Conservation (phyloP, 2,888 invertebrate genomes). For the Mystacides longicornis region DNA sequence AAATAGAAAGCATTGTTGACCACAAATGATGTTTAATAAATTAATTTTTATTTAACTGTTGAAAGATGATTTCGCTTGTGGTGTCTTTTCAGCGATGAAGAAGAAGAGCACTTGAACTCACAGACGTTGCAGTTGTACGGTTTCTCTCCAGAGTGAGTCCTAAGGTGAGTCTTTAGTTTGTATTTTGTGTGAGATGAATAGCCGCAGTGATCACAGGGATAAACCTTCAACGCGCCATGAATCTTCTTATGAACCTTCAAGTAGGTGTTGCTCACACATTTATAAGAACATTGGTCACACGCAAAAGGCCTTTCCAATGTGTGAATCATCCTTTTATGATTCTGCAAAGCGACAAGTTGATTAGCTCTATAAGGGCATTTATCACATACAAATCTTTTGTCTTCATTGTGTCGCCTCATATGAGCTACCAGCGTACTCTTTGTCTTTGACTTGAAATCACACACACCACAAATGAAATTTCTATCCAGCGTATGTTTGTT, state of each 20-base stretch:
- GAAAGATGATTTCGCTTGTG: constrained; percentile 18
- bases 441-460: constrained; percentile 22
- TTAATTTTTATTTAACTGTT: constrained; percentile 10
- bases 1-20: too few relatives aligned
- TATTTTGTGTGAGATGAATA: constrained; percentile 22
- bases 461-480: constrained; percentile 21
- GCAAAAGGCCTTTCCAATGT: constrained; percentile 22
- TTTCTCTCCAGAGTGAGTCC: constrained; percentile 24
- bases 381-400: constrained; percentile 21
- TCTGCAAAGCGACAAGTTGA: constrained; percentile 18
- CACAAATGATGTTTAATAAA: too few relatives aligned
- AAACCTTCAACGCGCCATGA: constrained; percentile 17
- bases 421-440: constrained; percentile 19
- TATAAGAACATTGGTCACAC: constrained; percentile 22
- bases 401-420: constrained; percentile 18
- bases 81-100: constrained; percentile 21
- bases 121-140: constrained; percentile 19
- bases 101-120: constrained; percentile 20
- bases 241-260: constrained; percentile 19
- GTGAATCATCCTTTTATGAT: constrained; percentile 22
- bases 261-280: constrained; percentile 15
- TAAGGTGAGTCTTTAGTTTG: constrained; percentile 19
- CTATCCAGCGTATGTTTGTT: constrained; percentile 21
- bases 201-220: constrained; percentile 21
- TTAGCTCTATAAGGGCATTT: constrained; percentile 21